These are phyloP conservation scores for Eucidaris tribuloides DNA, from an alignment of 35 echinoderm and acorn worm species.

Conservation along the genomic window DNA sequence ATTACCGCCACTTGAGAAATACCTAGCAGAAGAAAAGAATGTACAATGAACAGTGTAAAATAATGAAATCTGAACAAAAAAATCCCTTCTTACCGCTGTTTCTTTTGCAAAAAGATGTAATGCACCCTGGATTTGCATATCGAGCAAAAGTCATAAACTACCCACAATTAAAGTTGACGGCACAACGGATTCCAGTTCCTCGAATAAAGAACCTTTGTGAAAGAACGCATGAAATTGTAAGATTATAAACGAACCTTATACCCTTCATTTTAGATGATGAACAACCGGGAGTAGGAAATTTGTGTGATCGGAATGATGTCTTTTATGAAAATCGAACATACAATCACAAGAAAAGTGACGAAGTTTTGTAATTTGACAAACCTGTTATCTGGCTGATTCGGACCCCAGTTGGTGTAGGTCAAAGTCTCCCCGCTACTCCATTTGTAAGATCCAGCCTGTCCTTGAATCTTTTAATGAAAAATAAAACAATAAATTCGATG, in stretches of 20 bases:
- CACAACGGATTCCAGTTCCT: not conserved
- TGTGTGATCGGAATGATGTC: not conserved
- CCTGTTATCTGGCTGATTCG: slow-evolving; percentile 56
- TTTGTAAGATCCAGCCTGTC: slow-evolving; percentile 25
- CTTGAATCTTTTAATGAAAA: not conserved
- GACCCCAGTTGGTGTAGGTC: slow-evolving; percentile 60
- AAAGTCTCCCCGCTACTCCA: slow-evolving; percentile 54
- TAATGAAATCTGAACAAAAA: not conserved
- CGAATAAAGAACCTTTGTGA: not conserved
- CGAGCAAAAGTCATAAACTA: not conserved
- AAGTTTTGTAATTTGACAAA: not conserved
- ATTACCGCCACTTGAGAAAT: slow-evolving; percentile 39
- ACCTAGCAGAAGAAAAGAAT: slow-evolving; percentile 40
- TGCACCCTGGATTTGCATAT: too few species aligned
- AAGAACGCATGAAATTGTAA: not conserved
- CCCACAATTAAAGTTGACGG: not conserved
- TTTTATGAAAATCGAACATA: not conserved
- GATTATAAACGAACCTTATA: not conserved
- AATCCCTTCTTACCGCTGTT: too few species aligned
- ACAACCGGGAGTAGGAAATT: too few species aligned
- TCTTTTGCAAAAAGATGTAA: too few species aligned
- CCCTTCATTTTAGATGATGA: not conserved
- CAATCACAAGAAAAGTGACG: not conserved
- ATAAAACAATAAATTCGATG: not conserved
- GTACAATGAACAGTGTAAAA: not conserved